Percentiles rank a stretch among this genome's conserved stretches.
Conservation (phyloP, 2,797 vertebrate species). For the Sebastiscus tertius region DNA sequence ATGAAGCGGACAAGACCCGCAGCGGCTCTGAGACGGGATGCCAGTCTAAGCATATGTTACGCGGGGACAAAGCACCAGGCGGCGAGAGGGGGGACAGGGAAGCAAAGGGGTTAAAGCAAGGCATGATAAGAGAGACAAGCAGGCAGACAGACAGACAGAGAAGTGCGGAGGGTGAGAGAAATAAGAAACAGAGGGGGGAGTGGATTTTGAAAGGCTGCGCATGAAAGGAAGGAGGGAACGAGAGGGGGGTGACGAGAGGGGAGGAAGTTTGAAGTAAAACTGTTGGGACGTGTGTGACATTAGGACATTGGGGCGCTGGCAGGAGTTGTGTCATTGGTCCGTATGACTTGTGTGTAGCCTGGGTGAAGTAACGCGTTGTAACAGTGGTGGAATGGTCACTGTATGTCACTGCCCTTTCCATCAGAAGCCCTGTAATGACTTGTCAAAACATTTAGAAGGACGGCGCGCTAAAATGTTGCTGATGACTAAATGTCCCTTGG, state of each 20-base stretch:
- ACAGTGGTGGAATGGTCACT: slow-evolving; percentile 79
- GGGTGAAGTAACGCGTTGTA: slow-evolving; percentile 72
- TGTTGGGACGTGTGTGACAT: slow-evolving; percentile 82
- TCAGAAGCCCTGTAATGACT: slow-evolving; percentile 69
- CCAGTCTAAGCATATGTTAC: slow-evolving; percentile 66
- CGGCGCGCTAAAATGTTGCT: slow-evolving; percentile 36
- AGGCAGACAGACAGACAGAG: slow-evolving; percentile 16
- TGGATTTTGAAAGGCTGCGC: slow-evolving; percentile 51
- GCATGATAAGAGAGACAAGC: slow-evolving; percentile 34
- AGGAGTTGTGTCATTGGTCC: slow-evolving; percentile 78
- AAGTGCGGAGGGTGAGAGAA: slow-evolving; percentile 35
- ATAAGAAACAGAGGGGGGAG: slow-evolving; percentile 29
- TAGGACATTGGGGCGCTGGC: slow-evolving; percentile 74
- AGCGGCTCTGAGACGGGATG: slow-evolving; percentile 54
- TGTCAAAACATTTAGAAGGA: slow-evolving; percentile 75
- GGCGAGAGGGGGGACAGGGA: slow-evolving; percentile 26
- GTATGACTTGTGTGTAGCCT: slow-evolving; percentile 71
- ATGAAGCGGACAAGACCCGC: slow-evolving; percentile 68
- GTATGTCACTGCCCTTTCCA: slow-evolving; percentile 79
- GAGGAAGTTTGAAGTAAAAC: slow-evolving; percentile 77
- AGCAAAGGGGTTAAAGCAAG: slow-evolving; percentile 34
- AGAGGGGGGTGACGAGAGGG: slow-evolving; percentile 38
- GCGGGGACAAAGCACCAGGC: slow-evolving; percentile 42
- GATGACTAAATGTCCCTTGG: slow-evolving; percentile 63
- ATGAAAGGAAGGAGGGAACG: slow-evolving; percentile 55